Conservation (phyloP, 2,888 invertebrate species). For the Tenthredo mesomela region DNA sequence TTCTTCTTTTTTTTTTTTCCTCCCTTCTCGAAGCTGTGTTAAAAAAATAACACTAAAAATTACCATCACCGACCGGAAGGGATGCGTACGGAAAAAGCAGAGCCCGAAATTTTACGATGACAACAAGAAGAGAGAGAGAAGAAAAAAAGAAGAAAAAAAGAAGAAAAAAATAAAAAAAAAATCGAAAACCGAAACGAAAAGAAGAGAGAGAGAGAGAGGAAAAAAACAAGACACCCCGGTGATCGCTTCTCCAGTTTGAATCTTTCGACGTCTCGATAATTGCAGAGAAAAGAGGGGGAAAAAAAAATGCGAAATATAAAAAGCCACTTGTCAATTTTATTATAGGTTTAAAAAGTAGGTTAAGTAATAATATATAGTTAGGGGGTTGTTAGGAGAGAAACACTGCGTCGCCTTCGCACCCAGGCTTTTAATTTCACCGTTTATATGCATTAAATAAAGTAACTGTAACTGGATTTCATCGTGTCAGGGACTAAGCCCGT, state of each 20-base stretch:
- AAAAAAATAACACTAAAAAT: conserved; percentile 18
- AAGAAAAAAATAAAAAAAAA: not conserved
- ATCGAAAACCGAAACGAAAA: not conserved
- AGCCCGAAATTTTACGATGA: not conserved
- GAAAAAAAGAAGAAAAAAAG: not conserved
- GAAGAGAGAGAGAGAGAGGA: not conserved
- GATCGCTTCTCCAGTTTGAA: not conserved
- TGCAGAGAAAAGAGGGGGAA: not conserved
- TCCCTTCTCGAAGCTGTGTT: not conserved
- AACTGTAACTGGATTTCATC: conserved; percentile 36
- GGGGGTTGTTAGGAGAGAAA: not conserved
- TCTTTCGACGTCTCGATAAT: not conserved
- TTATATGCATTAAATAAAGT: conserved; percentile 43
- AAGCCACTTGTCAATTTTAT: not conserved
- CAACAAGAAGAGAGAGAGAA: not conserved
- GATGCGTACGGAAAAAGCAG: not conserved
- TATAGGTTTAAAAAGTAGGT: not conserved
- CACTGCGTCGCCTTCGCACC: not conserved
- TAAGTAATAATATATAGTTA: not conserved
- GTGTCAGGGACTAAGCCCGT: not conserved
- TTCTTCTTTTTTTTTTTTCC: too few species aligned
- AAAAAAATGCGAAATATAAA: not conserved
- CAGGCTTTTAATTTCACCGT: conserved; percentile 37
- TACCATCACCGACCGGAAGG: not conserved
- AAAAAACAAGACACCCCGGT: too few species aligned